Evolutionary conservation across 30 jellyfish, hydroid and myxozoan species (phyloP), one percentile per base, ranked within the genome.

Genomic region (Pseudorhiza aurosa): DNA sequence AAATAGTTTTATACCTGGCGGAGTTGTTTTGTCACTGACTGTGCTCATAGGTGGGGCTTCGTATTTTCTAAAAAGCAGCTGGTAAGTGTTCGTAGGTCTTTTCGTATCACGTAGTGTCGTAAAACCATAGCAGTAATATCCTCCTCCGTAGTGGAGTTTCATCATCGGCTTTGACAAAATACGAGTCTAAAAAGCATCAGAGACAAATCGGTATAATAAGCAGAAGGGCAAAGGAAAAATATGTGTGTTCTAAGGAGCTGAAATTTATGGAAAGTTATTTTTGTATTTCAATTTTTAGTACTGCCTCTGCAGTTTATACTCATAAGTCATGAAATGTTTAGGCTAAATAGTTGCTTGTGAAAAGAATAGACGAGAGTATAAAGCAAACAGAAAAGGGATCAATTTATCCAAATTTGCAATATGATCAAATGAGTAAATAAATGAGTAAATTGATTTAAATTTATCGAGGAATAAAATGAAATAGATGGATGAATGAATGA

Each of bases 61-160:
- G n/a, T n/a, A n/a, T n/a, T n/a, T n/a, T n/a, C n/a, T n/a, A n/a
- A n/a, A n/a, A n/a, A n/a, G n/a, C n/a, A n/a, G n/a, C n/a, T n/a
- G n/a, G n/a, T n/a, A n/a, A n/a, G n/a, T n/a, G n/a, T 8, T 19
- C 11, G 30, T 8, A 5, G 58, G 78, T 2, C 2, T 40, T 12
- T 5, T 5, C 1, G 30, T 26, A 35, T 64, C 78, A 29, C 58
- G 49, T n/a, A 35, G 19, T 5, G 32, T 28, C 5, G 58, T 30
- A 32, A 21, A 18, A 8, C 58, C 78, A 11, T 40, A 6, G 10
- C 7, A 33, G 58, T 29, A 28, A 35, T 64, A 64, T 30, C 37
- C 78, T 30, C 78, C 78, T 33, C 78, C 78, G 30, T 64, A 64
- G 37, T 64, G 58, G 18, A 64, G 32, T 9, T 18, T 64, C 1